Evolutionary conservation across 2,888 invertebrate genomes (phyloP), one percentile per base, ranked within the genome.

Genomic region (Gandaritis pyraliata): DNA sequence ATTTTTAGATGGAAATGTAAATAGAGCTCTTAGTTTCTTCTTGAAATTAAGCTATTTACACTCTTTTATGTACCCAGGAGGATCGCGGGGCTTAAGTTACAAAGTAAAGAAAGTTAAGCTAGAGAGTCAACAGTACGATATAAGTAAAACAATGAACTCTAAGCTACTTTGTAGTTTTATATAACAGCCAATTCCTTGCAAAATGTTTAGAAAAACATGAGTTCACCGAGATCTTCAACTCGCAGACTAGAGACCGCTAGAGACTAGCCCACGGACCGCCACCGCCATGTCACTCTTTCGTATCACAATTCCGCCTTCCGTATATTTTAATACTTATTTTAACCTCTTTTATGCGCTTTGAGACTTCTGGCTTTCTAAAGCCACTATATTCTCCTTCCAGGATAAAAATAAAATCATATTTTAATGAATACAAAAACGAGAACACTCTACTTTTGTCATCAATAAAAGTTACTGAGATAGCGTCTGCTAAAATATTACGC

Each of bases 271-370:
- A 60, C 1, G 33, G 10, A 10, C 43, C 65, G 59, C 69, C 68
- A 59, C 65, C 76, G 74, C 72, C 76, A 70, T 68, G 74, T 60
- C 74, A 72, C 71, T 70, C 69, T 72, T 72, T 64, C 65, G 61
- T 73, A 70, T 68, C 69, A 72, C 75, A 74, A 73, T 71, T 66
- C 71, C 61, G 56, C 58, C 72, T 72, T 75, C 74, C 6, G 5
- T 33, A 8, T 10, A 33, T 6, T 33, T 75, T 74, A 75, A 74
- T 73, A 70, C 71, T n/a, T n/a, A n/a, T n/a, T 74, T 77, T 72
- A 59, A 77, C 77, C 72, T 63, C 69, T 72, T 70, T 70, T 72
- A 72, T 73, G 73, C 59, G 29, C 29, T 33, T 68, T 73, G 69
- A 73, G 72, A 75, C 71, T 69, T 66, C 65, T 64, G n/a, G 36